A percentile compares a stretch with the other conserved stretches of the same genome.
Conservation (phyloP, 2,888 invertebrate genomes). For the Saturnia japonica region DNA sequence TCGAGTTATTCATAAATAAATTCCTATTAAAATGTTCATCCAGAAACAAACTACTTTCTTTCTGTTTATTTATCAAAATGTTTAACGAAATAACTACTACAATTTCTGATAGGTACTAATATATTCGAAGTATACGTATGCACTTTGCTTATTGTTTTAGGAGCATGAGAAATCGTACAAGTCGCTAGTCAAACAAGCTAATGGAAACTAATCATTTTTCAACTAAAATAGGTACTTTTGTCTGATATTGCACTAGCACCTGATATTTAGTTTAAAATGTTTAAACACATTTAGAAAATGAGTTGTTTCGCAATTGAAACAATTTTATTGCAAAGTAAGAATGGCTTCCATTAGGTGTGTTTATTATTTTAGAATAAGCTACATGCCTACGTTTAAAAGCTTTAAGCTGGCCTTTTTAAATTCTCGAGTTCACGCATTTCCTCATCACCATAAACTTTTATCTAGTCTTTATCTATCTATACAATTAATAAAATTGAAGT, state of each 20-base stretch:
- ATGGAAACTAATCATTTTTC: conserved; percentile 43
- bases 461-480: not conserved
- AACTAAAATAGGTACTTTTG: conserved; percentile 14
- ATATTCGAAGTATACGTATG: conserved; percentile 6
- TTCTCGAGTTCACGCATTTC: not conserved
- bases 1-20: not conserved
- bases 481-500: too few species aligned
- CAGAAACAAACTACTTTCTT: not conserved
- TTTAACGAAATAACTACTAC: not conserved
- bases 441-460: not conserved
- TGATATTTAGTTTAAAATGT: not conserved
- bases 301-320: not conserved
- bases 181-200: conserved; percentile 25
- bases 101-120: not conserved
- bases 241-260: not conserved
- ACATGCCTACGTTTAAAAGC: not conserved
- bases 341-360: not conserved
- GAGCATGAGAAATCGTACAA: conserved; percentile 19
- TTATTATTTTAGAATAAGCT: not conserved
- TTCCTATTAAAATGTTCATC: not conserved
- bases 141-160: conserved; percentile 17
- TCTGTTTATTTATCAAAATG: not conserved
- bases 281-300: not conserved
- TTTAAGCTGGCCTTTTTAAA: not conserved
- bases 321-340: not conserved